phyloP scores from a whole-genome alignment of 64 coral and sea anemone species.

The Actinia tenebrosa region DNA sequence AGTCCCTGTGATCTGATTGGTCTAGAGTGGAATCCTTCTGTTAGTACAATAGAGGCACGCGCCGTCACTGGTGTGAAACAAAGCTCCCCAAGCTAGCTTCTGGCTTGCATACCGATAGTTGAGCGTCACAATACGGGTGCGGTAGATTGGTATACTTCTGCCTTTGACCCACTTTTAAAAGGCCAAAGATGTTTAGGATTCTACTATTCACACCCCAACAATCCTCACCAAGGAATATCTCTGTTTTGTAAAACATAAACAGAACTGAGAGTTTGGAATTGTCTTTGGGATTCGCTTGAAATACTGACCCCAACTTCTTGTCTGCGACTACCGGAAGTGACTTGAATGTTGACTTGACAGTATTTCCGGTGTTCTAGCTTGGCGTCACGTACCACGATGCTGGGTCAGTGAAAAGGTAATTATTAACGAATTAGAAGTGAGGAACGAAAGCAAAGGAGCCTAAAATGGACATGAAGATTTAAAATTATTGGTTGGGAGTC shows the following conservation, averaged over 20 bases:
- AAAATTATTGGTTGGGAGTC: no score
- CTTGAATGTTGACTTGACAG: constrained; percentile 2
- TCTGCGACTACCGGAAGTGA: constrained; percentile 3
- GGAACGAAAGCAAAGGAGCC: no score
- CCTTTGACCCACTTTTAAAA: not conserved
- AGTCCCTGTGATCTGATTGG: constrained; percentile 64
- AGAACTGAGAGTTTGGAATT: not conserved
- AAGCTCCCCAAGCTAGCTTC: constrained; percentile 13
- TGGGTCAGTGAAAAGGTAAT: not conserved
- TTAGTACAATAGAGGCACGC: constrained; percentile 69
- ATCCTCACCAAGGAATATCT: not conserved
- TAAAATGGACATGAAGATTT: no score
- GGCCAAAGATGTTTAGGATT: not conserved
- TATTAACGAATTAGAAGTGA: no score
- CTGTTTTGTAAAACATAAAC: not conserved
- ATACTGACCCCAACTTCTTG: not conserved
- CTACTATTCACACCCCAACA: not conserved
- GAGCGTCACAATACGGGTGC: not conserved
- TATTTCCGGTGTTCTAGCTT: not conserved
- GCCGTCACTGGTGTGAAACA: constrained; percentile 40
- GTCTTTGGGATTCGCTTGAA: not conserved
- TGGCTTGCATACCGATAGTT: not conserved
- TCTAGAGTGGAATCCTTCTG: constrained; percentile 8
- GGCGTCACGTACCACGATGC: not conserved
- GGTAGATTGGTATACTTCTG: not conserved